A percentile compares a stretch with the other conserved stretches of the same genome.
Conservation (phyloP, 2,888 invertebrate genomes). For the Spodoptera littoralis region DNA sequence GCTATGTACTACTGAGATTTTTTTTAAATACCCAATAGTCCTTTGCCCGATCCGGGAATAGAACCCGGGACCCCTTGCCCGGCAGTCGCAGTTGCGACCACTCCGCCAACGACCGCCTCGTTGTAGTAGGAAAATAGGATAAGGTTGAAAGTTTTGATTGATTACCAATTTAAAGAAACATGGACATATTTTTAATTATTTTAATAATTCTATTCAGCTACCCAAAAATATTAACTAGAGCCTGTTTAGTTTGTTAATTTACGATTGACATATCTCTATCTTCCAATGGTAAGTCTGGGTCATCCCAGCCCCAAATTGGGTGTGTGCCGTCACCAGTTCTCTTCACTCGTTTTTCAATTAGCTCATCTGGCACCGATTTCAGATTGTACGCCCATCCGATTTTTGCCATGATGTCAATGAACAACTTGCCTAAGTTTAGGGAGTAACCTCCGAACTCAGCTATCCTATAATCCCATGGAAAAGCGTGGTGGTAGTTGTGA, state of each 20-base stretch:
- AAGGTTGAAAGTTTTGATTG: too few relatives aligned
- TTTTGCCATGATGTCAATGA: slow-evolving; percentile 37
- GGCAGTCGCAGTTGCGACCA: too few relatives aligned
- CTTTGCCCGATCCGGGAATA: too few relatives aligned
- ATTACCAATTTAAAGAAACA: too few relatives aligned
- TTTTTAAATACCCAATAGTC: too few relatives aligned
- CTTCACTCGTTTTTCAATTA: slow-evolving; percentile 24
- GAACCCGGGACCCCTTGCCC: too few relatives aligned
- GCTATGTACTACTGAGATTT: too few relatives aligned
- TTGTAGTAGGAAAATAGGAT: too few relatives aligned
- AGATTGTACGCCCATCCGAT: slow-evolving; percentile 45
- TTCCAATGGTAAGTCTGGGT: slow-evolving; percentile 4
- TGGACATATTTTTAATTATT: too few relatives aligned
- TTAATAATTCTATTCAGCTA: too few relatives aligned
- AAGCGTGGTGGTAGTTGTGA: slow-evolving; percentile 68
- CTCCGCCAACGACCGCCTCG: too few relatives aligned
- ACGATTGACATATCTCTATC: slow-evolving; percentile 1
- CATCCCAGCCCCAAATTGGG: slow-evolving; percentile 19
- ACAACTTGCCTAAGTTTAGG: slow-evolving; percentile 19
- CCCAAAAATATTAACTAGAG: too few relatives aligned
- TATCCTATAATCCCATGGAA: slow-evolving; percentile 46
- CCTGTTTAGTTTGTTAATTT: neutral
- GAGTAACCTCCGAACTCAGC: slow-evolving; percentile 36
- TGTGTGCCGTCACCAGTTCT: slow-evolving; percentile 42
- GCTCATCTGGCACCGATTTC: slow-evolving; percentile 21